Base-by-base conservation (phyloP, 1,140 invertebrate genomes). In the Diuraphis noxia region DNA sequence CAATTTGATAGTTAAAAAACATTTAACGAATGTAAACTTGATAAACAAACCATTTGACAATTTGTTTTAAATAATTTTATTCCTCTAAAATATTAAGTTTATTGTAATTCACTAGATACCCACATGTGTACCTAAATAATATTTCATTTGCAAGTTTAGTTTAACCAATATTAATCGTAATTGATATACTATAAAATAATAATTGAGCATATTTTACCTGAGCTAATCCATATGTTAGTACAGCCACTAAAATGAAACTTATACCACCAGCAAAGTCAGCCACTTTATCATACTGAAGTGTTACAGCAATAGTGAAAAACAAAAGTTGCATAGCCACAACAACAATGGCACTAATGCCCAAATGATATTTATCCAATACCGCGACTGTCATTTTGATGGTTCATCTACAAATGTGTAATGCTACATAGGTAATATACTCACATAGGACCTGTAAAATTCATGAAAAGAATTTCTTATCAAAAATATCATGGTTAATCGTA, bases 181-280 rank as follows among this genome's bases (percentile, higher is more conserved):
- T 30, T 63, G 4, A 63, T 63, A 72, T 72, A 21, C 30, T 72
- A n/a, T n/a, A 72, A 25, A 25, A 8, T 40, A 82, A 38, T 82
- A 40, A 2, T 82, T 40, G 3, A 84, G 85, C 1, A 56, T n/a
- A 88, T 77, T 93, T 93, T 93, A 96, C 96, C 95, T 97, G 96
- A 36, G 97, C 97, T 21, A 98, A 95, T 93, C 97, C 96, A 94
- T 98, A 98, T 10, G 98, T 98, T 10, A 98, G 94, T 87, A 98
- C 93, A 25, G 97, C 97, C 91, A 98, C 95, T 77, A 98, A 96
- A 92, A 98, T 97, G 93, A 98, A 98, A 94, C 98, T 98, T 82
- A 96, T 96, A 91, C 97, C 98, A 17, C 97, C 97, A 92, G 97
- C 98, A 94, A 98, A 98, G 94, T 98, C 98, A 1, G 97, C 97